Base-by-base conservation (phyloP, 2,113 vertebrate genomes). In the Delphinapterus leucas region DNA sequence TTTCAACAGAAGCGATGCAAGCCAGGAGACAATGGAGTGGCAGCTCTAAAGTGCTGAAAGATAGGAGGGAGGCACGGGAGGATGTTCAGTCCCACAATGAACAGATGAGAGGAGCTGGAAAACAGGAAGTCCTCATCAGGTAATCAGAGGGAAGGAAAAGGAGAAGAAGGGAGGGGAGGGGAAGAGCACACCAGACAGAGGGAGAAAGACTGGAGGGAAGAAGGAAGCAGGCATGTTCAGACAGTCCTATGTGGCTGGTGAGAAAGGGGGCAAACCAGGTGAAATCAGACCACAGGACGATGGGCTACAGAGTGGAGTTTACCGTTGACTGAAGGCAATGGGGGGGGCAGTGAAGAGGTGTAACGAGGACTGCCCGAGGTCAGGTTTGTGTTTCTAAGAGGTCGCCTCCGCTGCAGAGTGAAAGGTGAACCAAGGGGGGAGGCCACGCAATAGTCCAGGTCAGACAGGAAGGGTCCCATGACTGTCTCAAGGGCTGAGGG, bases 231-330 rank as follows among this genome's bases (percentile, higher is more conserved):
- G 44, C 0, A 0, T 20, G 20, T 33, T 17, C 91, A 1, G 20
- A 12, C 3, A 0, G 38, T 20, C 38, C 49, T 28, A 20, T 0
- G 10, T 1, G 15, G 26, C 61, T 5, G 60, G 17, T 12, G 61
- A 20, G n/a, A 4, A 12, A 33, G n/a, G 36, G 33, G 38, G 7
- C 4, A 25, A 36, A 18, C 21, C 49, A 60, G 31, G 31, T 31
- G 63, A 26, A 14, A 21, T 20, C 38, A 21, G 55, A 26, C 23
- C 21, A 10, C 55, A 7, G 0, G 6, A 41, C 6, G 47, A 67
- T 17, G 11, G 33, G 25, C 31, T 21, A 0, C 4, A 2, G 26
- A 4, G 26, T 17, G 73, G 33, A 20, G 31, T 25, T 7, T 1
- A 26, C 4, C 1, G 1, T 8, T 14, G n/a, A 68, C 70, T 6